Evolutionary conservation across 37 sponge, comb jelly and placozoan genomes (phyloP).

Genomic region (Ianthella basta): DNA sequence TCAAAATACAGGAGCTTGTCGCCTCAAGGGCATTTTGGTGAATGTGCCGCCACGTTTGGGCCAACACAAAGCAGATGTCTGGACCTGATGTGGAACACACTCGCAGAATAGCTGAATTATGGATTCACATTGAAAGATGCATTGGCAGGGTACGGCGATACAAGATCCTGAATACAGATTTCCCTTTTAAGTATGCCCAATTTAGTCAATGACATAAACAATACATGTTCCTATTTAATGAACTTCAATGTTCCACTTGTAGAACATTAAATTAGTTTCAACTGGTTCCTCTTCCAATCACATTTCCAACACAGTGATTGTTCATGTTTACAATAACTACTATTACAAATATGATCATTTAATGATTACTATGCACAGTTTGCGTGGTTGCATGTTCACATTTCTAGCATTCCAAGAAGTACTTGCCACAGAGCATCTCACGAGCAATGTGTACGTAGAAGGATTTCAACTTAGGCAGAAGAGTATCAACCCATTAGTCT

Average conservation of each 20-base stretch:
- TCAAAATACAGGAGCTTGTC: neutral
- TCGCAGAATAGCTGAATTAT: constrained; percentile 24
- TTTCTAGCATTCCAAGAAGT: neutral
- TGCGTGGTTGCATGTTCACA: too few relatives aligned
- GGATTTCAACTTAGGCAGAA: constrained; percentile 6
- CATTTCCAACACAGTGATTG: neutral
- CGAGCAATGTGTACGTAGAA: neutral
- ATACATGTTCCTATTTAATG: neutral
- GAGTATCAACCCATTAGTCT: neutral
- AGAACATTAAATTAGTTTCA: neutral
- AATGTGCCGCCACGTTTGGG: constrained; percentile 21
- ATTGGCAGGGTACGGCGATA: constrained; percentile 18
- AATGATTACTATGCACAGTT: neutral
- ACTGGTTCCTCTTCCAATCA: neutral
- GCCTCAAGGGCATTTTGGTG: constrained; percentile 23
- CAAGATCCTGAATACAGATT: neutral
- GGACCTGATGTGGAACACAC: constrained; percentile 19
- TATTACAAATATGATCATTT: neutral
- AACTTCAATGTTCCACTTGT: neutral
- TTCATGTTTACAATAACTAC: neutral
- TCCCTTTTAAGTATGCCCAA: neutral
- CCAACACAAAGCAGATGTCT: constrained; percentile 31
- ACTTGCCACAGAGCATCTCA: constrained; percentile 6
- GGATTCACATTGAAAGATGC: constrained; percentile 40
- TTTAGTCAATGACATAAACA: neutral